Percentiles rank a stretch among this genome's conserved stretches.
phyloP scores from a whole-genome alignment of 2,888 invertebrate species.

The Autographa pulchrina region DNA sequence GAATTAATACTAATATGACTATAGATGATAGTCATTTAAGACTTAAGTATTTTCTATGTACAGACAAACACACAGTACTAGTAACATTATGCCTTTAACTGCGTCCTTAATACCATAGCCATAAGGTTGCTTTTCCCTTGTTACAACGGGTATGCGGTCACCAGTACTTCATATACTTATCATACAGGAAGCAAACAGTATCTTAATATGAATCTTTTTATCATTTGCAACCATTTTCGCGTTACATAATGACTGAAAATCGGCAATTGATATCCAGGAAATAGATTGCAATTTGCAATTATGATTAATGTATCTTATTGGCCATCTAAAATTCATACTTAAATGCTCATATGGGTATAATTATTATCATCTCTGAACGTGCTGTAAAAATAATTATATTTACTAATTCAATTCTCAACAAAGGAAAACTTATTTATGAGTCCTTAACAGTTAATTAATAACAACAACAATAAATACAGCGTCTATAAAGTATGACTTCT shows the following conservation, averaged over 20 bases:
- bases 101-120: slow-evolving; percentile 2
- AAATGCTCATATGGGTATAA: no score
- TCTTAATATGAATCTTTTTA: slow-evolving; percentile 17
- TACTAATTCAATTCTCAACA: no score
- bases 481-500: not conserved
- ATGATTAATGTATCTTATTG: not conserved
- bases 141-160: not conserved
- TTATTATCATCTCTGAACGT: no score
- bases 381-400: no score
- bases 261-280: slow-evolving; percentile 2
- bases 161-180: slow-evolving; percentile 8
- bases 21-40: not conserved
- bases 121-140: not conserved
- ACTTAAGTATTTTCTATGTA: not conserved
- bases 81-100: not conserved
- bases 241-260: slow-evolving; percentile 9
- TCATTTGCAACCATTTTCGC: slow-evolving; percentile 35
- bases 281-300: not conserved
- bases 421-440: not conserved
- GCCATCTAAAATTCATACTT: not conserved
- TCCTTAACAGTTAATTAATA: not conserved
- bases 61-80: not conserved
- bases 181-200: slow-evolving; percentile 19
- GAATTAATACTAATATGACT: not conserved
- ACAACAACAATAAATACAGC: not conserved